These are phyloP conservation scores for Alethe castanea DNA, from an alignment of 2,113 vertebrate genomes.

Conservation along the genomic window DNA sequence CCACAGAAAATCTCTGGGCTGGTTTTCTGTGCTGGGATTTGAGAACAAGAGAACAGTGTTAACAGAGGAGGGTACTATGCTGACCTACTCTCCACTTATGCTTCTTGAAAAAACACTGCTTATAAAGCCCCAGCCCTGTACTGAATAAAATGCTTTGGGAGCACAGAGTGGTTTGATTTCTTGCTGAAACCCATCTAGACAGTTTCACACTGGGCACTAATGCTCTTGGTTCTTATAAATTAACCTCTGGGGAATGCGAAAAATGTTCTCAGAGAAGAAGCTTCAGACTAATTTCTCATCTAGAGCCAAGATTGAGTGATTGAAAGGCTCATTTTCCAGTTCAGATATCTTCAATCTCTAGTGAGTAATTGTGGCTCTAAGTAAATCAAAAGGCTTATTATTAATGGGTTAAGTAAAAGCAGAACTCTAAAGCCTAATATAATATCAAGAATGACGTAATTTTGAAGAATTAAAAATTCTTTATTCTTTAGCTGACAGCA, in stretches of 20 bases:
- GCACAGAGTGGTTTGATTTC: neutral
- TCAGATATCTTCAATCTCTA: neutral
- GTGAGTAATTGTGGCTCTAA: neutral
- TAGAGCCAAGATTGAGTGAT: neutral
- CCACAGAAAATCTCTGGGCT: neutral
- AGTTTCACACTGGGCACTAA: neutral
- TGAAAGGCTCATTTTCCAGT: constrained; percentile 21
- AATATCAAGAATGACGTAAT: neutral
- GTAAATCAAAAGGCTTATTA: constrained; percentile 1
- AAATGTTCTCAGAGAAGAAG: neutral
- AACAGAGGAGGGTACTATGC: neutral
- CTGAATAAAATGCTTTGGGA: neutral
- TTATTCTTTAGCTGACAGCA: neutral
- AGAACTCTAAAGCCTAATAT: neutral
- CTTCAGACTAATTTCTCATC: neutral
- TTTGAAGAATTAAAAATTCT: neutral
- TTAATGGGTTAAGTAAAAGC: constrained; percentile 14
- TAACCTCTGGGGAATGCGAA: neutral
- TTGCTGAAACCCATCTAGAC: neutral
- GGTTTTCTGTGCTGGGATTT: neutral
- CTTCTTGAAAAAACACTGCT: neutral
- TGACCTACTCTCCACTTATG: neutral
- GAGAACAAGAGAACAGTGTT: neutral
- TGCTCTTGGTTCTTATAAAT: neutral
- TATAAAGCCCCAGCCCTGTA: neutral